Base-by-base conservation (phyloP, 2,113 vertebrate genomes). In the Varanus salvator region DNA sequence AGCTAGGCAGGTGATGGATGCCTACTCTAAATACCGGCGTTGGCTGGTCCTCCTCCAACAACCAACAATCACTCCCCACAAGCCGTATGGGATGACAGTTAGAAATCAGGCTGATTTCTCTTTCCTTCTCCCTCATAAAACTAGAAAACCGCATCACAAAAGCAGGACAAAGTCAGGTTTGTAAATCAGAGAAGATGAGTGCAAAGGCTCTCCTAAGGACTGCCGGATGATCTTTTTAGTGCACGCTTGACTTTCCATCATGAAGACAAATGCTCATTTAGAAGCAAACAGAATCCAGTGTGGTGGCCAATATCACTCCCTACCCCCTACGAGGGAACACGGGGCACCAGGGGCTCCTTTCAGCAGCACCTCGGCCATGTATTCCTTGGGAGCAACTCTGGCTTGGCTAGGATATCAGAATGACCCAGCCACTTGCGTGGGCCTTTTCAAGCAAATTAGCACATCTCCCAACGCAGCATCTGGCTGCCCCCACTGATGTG, bases 121-220 rank as follows among this genome's bases (percentile, higher is more conserved):
- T 38, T 25, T 84, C 44, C 81, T 82, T 48, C 69, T 76, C 1
- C 52, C 9, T 72, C 80, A 91, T 88, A 76, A 88, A 80, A 88
- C 88, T 34, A 80, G 68, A 77, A 91, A 50, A 77, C 50, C n/a
- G 44, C 81, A 80, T 88, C 64, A 88, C 86, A 88, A 74, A 91
- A 38, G 81, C 86, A 91, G 57, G 48, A 69, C 72, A 91, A 72
- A 91, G 76, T 17, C 19, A 78, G 68, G 64, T 74, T 77, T 78
- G 80, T 91, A 87, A 87, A 71, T 84, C 80, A 91, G 72, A 44
- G 54, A 34, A 29, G 25, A 69, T 54, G 48, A 71, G 69, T n/a
- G 69, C 78, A 48, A 21, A 27, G 27, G 21, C 27, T 57, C 80
- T 86, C 74, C 27, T 68, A 83, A 91, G 71, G 50, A 90, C 38